Evolutionary conservation across 1,140 invertebrate species (phyloP).

Genomic region (Formica exsecta): DNA sequence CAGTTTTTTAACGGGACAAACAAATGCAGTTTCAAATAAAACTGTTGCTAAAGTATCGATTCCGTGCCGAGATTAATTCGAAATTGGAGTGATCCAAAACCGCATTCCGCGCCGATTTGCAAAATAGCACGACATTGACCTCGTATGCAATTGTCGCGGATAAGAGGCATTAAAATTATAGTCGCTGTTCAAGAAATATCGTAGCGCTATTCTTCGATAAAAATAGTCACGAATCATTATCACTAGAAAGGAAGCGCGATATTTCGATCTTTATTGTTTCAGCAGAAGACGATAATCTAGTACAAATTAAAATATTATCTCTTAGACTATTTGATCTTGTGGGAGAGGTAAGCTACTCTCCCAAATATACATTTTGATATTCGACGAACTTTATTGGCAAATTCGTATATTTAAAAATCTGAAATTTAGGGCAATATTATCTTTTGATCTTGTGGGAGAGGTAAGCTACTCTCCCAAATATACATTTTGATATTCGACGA

Average conservation of each 20-base stretch:
- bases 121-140: conserved; percentile 25
- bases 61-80: neutral
- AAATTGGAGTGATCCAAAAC: neutral
- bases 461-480: too few relatives aligned
- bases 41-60: neutral
- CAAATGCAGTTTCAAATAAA: neutral
- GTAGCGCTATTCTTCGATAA: neutral
- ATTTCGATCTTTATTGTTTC: neutral
- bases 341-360: neutral
- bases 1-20: neutral
- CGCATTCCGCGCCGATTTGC: neutral
- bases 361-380: neutral
- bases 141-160: neutral
- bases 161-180: conserved; percentile 31
- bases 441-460: too few relatives aligned
- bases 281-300: neutral
- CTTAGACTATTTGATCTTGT: neutral
- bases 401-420: too few relatives aligned
- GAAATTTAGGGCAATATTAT: too few relatives aligned
- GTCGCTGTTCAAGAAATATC: neutral
- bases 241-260: neutral
- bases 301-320: neutral
- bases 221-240: neutral
- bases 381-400: neutral
- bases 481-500: neutral